These are phyloP conservation scores for Brachirus orientalis DNA, from an alignment of 2,113 vertebrate species.

Conservation along the genomic window DNA sequence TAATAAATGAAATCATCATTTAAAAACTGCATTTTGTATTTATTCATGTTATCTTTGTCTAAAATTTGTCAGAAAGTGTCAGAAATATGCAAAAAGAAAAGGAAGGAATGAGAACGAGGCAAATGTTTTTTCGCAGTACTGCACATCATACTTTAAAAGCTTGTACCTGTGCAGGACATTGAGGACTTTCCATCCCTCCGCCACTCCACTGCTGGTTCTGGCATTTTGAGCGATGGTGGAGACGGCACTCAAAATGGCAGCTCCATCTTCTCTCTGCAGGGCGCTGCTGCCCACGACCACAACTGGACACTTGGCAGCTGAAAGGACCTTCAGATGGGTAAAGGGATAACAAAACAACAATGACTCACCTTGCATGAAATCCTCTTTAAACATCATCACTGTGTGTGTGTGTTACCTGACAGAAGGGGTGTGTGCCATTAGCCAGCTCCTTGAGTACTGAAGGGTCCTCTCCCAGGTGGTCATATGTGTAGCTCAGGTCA, in stretches of 20 bases:
- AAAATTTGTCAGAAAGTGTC: too few relatives aligned
- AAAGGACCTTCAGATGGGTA: conserved; percentile 79
- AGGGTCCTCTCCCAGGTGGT: conserved; percentile 93
- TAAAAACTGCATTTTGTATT: too few relatives aligned
- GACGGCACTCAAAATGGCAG: conserved; percentile 88
- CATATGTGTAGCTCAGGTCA: conserved; percentile 92
- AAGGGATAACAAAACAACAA: neutral
- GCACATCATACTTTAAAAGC: neutral
- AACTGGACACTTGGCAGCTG: conserved; percentile 88
- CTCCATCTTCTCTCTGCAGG: conserved; percentile 90
- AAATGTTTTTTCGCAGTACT: too few relatives aligned
- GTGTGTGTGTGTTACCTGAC: conserved; percentile 79
- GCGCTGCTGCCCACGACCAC: conserved; percentile 93
- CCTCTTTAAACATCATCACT: neutral
- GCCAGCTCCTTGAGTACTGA: conserved; percentile 89
- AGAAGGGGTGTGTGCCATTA: conserved; percentile 89
- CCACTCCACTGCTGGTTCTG: conserved; percentile 84
- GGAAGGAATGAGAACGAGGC: too few relatives aligned
- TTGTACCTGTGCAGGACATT: conserved; percentile 95
- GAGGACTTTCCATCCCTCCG: conserved; percentile 92
- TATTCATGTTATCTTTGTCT: too few relatives aligned
- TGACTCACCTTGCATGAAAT: neutral
- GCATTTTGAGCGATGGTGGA: conserved; percentile 90
- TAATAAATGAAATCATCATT: too few relatives aligned
- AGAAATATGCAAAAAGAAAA: neutral